Evolutionary conservation across 2,888 invertebrate species (phyloP).

Genomic region (Euplagia quadripunctaria): DNA sequence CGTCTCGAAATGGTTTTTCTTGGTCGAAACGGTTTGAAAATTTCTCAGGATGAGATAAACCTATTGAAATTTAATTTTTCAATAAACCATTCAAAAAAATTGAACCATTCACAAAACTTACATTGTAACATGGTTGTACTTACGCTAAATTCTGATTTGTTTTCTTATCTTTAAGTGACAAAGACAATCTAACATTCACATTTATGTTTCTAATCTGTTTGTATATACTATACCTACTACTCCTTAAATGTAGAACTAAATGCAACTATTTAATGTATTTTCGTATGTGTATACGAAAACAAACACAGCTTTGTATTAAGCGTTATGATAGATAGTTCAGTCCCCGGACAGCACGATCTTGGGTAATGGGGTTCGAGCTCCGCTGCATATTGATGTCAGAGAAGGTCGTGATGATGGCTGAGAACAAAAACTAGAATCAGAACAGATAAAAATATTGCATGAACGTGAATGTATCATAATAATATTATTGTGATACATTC

Average conservation of each 20-base stretch:
- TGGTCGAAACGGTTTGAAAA: too few relatives aligned
- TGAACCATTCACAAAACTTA: too few relatives aligned
- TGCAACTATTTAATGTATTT: background rate
- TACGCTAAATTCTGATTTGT: background rate
- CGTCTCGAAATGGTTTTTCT: too few relatives aligned
- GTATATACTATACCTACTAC: background rate
- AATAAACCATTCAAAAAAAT: too few relatives aligned
- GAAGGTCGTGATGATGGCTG: conserved; percentile 23
- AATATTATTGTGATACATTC: too few relatives aligned
- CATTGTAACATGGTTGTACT: too few relatives aligned
- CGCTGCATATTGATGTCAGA: conserved; percentile 44
- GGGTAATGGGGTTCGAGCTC: conserved; percentile 62
- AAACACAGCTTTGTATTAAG: background rate
- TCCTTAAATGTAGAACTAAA: background rate
- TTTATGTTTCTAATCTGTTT: too few relatives aligned
- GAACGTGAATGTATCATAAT: too few relatives aligned
- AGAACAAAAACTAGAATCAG: background rate
- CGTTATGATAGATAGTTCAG: conserved; percentile 31
- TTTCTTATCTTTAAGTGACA: background rate
- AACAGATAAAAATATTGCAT: background rate
- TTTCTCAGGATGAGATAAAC: too few relatives aligned
- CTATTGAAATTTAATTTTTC: too few relatives aligned
- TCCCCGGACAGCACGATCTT: conserved; percentile 71
- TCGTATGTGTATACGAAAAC: background rate
- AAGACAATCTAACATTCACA: background rate